Conservation (phyloP, 2,888 invertebrate genomes). For the Halocaridina rubra region DNA sequence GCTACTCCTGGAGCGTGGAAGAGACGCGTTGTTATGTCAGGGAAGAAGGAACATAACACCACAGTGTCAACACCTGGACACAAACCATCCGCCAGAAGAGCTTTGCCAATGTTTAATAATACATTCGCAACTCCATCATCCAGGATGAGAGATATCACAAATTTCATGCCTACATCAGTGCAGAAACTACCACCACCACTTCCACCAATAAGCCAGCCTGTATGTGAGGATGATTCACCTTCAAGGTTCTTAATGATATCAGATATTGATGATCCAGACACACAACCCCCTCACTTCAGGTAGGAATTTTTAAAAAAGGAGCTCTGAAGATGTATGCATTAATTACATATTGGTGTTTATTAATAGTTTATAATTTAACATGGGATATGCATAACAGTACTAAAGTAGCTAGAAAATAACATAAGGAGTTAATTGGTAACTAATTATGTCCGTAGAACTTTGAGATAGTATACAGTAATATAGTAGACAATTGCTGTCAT, state of each 20-base stretch:
- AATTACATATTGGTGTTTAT: no score
- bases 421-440: no score
- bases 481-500: no score
- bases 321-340: no score
- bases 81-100: constrained; percentile 17
- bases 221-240: constrained; percentile 28
- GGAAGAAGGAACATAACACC: constrained; percentile 32
- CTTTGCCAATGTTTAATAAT: background rate
- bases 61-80: constrained; percentile 60
- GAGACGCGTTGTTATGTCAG: background rate
- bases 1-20: constrained; percentile 41
- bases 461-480: no score
- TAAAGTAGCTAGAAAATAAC: no score
- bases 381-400: no score
- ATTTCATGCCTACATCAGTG: no score
- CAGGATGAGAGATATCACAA: no score
- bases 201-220: background rate
- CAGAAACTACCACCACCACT: no score
- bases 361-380: no score
- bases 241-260: background rate
- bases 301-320: background rate
- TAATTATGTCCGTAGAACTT: no score
- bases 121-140: constrained; percentile 17
- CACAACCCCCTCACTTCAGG: background rate
- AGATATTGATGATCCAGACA: background rate